Evolutionary conservation across 2,113 vertebrate species (phyloP), one percentile per base, ranked within the genome.

Genomic region (Grammomys dolichurus): DNA sequence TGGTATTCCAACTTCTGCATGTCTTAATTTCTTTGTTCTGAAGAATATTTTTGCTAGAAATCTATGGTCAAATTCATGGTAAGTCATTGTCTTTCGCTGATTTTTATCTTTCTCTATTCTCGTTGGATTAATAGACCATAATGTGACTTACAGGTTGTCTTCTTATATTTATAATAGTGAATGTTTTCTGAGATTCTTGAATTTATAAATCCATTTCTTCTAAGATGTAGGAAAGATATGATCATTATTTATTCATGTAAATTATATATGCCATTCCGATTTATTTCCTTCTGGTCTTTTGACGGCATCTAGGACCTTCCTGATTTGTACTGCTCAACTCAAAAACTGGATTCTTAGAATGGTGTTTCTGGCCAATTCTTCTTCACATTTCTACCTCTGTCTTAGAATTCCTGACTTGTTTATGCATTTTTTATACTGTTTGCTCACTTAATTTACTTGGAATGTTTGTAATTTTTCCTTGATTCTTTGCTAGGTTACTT

Each of bases 211-310:
- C 28, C 10, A 9, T 65, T 84, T 90, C 3, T 90, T 48, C 13
- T 75, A 60, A 76, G 43, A 76, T 43, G 48, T 84, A 13, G 31
- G 8, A 10, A 76, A 94, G 7, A 56, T 75, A 17, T 63, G 33
- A 16, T 14, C 14, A 56, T 43, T 65, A 33, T 84, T 90, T 84
- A 20, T 14, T 65, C 3, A 84, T 36, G 19, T 46, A 48, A 16
- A 2, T 85, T 85, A 22, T 26, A 4, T 54, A 1, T 4, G 0
- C 24, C 28, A 89, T 20, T 22, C 7, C 1, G 0, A 28, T 20
- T 13, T 51, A 14, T 85, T 13, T 65, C 2, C 5, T 56, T 56
- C 54, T 89, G 72, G 48, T 7, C 58, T n/a, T 92, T 48, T 3
- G 28, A 22, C 60, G 22, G 69, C 17, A 16, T 36, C 36, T n/a